Percentiles rank a stretch among this genome's conserved stretches.
Evolutionary conservation across 1,140 invertebrate species (phyloP).

Genomic region (Penaeus japonicus): DNA sequence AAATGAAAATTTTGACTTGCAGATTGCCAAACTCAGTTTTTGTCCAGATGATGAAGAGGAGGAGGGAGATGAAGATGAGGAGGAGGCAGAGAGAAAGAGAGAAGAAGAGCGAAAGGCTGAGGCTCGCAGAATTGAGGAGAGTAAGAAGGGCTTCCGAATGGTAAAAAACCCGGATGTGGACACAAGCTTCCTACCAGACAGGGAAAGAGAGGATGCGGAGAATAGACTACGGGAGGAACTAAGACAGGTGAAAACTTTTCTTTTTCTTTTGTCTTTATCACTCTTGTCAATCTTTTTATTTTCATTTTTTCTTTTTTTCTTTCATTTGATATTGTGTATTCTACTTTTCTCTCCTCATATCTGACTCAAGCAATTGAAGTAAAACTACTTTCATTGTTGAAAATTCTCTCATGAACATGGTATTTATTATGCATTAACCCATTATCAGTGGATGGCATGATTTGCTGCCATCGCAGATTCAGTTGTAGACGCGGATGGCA

Average conservation of each 20-base stretch:
- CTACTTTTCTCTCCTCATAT: too few relatives aligned
- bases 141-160: constrained; percentile 76
- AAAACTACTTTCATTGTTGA: too few relatives aligned
- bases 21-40: constrained; percentile 90
- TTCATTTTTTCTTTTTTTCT: background rate
- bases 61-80: constrained; percentile 70
- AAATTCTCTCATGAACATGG: too few relatives aligned
- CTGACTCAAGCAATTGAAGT: too few relatives aligned
- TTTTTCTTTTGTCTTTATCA: background rate
- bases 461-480: too few relatives aligned
- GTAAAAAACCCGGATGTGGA: constrained; percentile 99
- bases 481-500: too few relatives aligned
- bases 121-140: constrained; percentile 59
- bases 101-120: constrained; percentile 60
- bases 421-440: too few relatives aligned
- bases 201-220: constrained; percentile 93
- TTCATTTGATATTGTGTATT: too few relatives aligned
- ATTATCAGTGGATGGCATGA: too few relatives aligned
- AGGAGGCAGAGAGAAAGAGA: too few relatives aligned
- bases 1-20: background rate
- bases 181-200: constrained; percentile 97
- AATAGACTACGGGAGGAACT: constrained; percentile 87
- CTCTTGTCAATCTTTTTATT: background rate
- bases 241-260: constrained; percentile 68
- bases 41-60: constrained; percentile 86